A percentile compares a stretch with the other conserved stretches of the same genome.
phyloP scores from a whole-genome alignment of 2,113 vertebrate species.

The Melospiza georgiana region DNA sequence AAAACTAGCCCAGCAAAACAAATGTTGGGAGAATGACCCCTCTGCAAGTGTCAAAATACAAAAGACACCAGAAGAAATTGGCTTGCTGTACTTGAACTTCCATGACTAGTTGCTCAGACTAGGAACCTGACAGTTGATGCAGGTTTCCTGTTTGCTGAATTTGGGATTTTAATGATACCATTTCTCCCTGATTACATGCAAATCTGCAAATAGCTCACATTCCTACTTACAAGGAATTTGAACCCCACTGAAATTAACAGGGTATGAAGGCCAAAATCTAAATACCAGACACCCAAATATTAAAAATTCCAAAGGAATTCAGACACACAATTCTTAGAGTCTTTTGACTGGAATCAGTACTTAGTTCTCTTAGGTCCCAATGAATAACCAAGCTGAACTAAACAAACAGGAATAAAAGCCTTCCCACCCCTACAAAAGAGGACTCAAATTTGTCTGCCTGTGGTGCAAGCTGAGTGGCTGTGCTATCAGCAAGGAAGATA shows the following conservation, averaged over 20 bases:
- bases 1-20: neutral
- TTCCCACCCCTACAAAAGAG: neutral
- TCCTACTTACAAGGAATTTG: neutral
- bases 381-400: neutral
- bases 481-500: neutral
- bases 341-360: neutral
- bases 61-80: neutral
- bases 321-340: neutral
- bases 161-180: neutral
- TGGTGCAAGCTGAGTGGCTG: neutral
- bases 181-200: neutral
- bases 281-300: neutral
- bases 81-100: neutral
- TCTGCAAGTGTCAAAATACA: neutral
- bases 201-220: neutral
- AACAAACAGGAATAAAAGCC: neutral
- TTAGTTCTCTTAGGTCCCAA: neutral
- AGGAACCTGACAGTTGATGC: neutral
- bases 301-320: constrained; percentile 12
- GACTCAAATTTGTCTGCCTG: neutral
- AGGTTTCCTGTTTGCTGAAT: neutral
- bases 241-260: neutral
- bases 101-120: neutral
- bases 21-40: neutral
- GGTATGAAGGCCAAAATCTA: neutral